phyloP scores from a whole-genome alignment of 2,797 vertebrate genomes.

The Chrysocyon brachyurus region DNA sequence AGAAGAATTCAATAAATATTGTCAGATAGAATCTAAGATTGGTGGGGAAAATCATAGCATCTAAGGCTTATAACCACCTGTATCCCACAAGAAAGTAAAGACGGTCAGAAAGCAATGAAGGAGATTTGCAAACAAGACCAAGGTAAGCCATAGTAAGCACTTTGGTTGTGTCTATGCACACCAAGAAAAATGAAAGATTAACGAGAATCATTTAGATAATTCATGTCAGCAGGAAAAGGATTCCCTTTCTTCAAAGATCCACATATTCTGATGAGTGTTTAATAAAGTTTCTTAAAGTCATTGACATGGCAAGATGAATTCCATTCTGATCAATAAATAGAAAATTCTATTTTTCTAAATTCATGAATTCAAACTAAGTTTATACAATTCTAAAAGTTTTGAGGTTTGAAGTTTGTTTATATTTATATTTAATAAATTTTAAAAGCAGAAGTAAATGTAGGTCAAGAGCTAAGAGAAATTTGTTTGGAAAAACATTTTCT shows the following conservation, averaged over 20 bases:
- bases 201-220: conserved; percentile 19
- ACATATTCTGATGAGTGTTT: not conserved
- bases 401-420: not conserved
- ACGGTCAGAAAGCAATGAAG: not conserved
- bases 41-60: not conserved
- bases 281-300: not conserved
- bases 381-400: not conserved
- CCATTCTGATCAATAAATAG: not conserved
- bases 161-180: not conserved
- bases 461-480: not conserved
- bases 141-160: not conserved
- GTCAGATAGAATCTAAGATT: not conserved
- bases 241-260: conserved; percentile 5
- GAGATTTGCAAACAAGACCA: not conserved
- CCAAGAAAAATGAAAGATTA: conserved; percentile 20
- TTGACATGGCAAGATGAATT: not conserved
- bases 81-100: not conserved
- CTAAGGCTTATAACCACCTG: not conserved
- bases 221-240: not conserved
- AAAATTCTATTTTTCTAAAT: not conserved
- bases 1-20: conserved; percentile 38
- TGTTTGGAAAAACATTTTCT: not conserved
- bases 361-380: not conserved
- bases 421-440: not conserved
- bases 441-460: not conserved